phyloP scores from a whole-genome alignment of 2,888 invertebrate species.

The Pandemis heparana region DNA sequence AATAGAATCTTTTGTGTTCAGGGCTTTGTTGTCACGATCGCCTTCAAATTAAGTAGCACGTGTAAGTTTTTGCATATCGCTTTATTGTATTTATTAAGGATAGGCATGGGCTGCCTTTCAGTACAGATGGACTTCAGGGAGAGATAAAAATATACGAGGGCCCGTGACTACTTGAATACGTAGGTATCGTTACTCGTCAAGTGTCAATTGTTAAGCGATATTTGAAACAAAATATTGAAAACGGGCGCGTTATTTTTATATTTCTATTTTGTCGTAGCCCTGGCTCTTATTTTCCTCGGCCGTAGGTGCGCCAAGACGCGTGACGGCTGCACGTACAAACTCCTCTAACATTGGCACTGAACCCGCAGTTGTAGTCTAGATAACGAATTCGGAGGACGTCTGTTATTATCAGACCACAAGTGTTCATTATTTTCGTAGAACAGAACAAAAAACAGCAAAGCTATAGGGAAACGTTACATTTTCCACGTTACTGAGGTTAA shows the following conservation, averaged over 20 bases:
- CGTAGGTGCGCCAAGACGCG: conserved; percentile 81
- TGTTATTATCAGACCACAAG: conserved; percentile 49
- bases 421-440: conserved; percentile 43
- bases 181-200: conserved; percentile 41
- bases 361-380: conserved; percentile 79
- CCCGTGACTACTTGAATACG: conserved; percentile 28
- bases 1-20: conserved; percentile 23
- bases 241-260: conserved; percentile 69
- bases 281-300: conserved; percentile 74
- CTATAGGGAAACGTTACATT: conserved; percentile 23
- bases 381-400: conserved; percentile 72
- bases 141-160: conserved; percentile 9
- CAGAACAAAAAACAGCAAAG: conserved; percentile 40
- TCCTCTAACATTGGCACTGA: conserved; percentile 82
- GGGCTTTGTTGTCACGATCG: conserved; percentile 16
- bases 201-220: conserved; percentile 57
- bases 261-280: conserved; percentile 75
- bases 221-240: conserved; percentile 59
- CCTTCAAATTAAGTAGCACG: conserved; percentile 13
- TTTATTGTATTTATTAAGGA: conserved; percentile 12
- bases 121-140: conserved; percentile 5
- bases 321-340: conserved; percentile 75
- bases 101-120: conserved; percentile 20
- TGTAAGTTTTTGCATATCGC: conserved; percentile 15
- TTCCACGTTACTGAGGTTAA: conserved; percentile 48